A percentile compares a stretch with the other conserved stretches of the same genome.
Conservation (phyloP, 2,888 invertebrate genomes). For the Phaedon cochleariae region DNA sequence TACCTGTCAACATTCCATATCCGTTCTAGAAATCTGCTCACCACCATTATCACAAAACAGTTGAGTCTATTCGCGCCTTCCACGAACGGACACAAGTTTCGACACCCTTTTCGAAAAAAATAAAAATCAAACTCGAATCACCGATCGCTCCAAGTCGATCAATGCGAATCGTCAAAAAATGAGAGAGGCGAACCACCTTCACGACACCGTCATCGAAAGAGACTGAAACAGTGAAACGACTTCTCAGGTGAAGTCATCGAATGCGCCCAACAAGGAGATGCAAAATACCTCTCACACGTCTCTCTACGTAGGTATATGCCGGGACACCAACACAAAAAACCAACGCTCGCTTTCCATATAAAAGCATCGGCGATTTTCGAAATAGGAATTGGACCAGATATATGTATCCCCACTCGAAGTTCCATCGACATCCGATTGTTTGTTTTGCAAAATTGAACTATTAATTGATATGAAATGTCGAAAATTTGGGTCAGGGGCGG, state of each 20-base stretch:
- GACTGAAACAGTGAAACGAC: slow-evolving; percentile 25
- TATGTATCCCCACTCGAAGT: slow-evolving; percentile 28
- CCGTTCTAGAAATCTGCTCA: slow-evolving; percentile 52
- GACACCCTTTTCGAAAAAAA: slow-evolving; percentile 8
- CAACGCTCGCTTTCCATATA: slow-evolving; percentile 50
- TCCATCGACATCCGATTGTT: slow-evolving; percentile 16
- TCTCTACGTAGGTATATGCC: slow-evolving; percentile 46
- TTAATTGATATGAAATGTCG: too few relatives aligned
- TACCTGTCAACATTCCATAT: slow-evolving; percentile 59
- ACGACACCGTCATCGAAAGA: slow-evolving; percentile 26
- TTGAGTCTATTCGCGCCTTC: slow-evolving; percentile 48
- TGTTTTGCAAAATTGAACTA: too few relatives aligned
- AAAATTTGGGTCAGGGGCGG: too few relatives aligned
- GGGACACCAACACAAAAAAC: slow-evolving; percentile 51
- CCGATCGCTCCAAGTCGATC: slow-evolving; percentile 44
- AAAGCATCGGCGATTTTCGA: slow-evolving; percentile 36
- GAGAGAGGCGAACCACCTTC: slow-evolving; percentile 16
- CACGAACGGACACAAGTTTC: slow-evolving; percentile 45
- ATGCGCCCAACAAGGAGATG: slow-evolving; percentile 55
- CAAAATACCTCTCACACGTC: slow-evolving; percentile 46
- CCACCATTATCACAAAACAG: slow-evolving; percentile 59
- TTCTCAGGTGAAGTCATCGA: slow-evolving; percentile 50
- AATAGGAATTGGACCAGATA: slow-evolving; percentile 39
- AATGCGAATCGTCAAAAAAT: slow-evolving; percentile 27
- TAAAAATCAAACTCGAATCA: slow-evolving; percentile 31